Evolutionary conservation across 2,113 vertebrate species (phyloP), one percentile per base, ranked within the genome.

Genomic region (Epinephelus fuscoguttatus): DNA sequence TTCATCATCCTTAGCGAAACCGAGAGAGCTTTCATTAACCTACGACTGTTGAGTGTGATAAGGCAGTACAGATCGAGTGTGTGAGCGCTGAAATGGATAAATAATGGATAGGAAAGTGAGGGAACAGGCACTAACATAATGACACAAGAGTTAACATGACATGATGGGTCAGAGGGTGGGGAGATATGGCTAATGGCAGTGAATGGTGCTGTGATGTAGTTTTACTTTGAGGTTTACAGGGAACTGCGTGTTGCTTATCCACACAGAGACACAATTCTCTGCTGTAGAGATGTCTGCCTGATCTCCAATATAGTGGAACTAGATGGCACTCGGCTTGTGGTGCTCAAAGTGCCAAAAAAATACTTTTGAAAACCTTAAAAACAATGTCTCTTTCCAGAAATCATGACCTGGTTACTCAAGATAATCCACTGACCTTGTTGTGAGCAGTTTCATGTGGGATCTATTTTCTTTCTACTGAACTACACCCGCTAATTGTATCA

Each of bases 1-100:
- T 82, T 62, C 40, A 7, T 81, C 88, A 82, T 30, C 40, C 33
- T 62, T 4, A 25, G 52, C 52, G 49, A 78, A 74, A 66, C 23
- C 57, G 49, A 50, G 61, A 59, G 71, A 42, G 53, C 61, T 68
- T 73, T 70, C 47, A 82, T 80, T 64, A 74, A 84, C 69, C 75
- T 47, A 4, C 1, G 27, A 25, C 45, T 21, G 40, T 2, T 57
- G 42, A 52, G n/a, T 30, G 61, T 76, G 33, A 82, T 74, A 45
- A 60, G 33, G 69, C 61, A 23, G 45, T 18, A 27, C 73, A 74
- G 57, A 37, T 17, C 5, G 8, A 64, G 73, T 6, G 47, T 25
- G 61, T 40, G 13, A 66, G 18, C 33, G 78, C 52, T 56, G 33
- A 78, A 63, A 53, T 61, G 9, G 60, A 49, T 72, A 33, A 85